Conservation (phyloP, 2,888 invertebrate genomes). For the Diplolepis rosae region DNA sequence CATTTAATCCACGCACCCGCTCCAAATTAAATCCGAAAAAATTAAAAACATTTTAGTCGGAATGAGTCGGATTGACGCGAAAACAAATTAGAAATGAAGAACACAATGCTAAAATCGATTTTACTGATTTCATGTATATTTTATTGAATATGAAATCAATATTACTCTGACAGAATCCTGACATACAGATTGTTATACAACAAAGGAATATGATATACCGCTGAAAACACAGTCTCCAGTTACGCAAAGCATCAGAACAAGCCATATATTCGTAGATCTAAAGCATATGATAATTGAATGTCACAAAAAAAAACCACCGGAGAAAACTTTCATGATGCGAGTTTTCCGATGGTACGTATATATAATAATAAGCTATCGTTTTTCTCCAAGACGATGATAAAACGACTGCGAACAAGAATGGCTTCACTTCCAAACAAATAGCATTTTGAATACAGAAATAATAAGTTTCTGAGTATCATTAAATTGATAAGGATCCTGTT, state of each 20-base stretch:
- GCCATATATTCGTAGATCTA: background rate
- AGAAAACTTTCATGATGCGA: background rate
- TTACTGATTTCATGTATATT: background rate
- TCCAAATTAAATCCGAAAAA: too few species aligned
- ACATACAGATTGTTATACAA: background rate
- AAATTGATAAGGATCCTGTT: background rate
- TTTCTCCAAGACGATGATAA: background rate
- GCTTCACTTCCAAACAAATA: constrained; percentile 3
- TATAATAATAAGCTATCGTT: background rate
- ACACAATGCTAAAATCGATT: background rate
- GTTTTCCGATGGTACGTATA: background rate
- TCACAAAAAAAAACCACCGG: background rate
- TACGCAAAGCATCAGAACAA: background rate
- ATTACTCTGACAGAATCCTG: background rate
- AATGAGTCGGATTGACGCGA: too few species aligned
- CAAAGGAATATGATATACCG: background rate
- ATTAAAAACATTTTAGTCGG: too few species aligned
- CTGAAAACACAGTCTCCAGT: background rate
- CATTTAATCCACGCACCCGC: too few species aligned
- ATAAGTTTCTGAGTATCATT: background rate
- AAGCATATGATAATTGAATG: background rate
- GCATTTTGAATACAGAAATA: background rate
- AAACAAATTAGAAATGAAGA: background rate
- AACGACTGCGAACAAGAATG: background rate
- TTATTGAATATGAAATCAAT: background rate